Evolutionary conservation across 2,888 invertebrate genomes (phyloP).

Genomic region (Lasioglossum lativentre): DNA sequence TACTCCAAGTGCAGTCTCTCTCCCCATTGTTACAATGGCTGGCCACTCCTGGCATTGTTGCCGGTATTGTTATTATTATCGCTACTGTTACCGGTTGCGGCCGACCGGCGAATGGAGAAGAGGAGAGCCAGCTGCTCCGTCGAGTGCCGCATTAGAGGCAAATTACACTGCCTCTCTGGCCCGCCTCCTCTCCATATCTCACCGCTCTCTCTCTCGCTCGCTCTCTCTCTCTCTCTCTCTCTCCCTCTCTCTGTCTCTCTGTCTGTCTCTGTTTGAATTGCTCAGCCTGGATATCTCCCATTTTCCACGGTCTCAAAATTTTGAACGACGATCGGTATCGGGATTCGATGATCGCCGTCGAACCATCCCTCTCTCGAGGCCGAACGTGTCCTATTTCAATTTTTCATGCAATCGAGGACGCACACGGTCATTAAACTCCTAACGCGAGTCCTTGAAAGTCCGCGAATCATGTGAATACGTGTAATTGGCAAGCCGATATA

Average conservation of each 20-base stretch:
- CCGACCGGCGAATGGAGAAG: conserved; percentile 71
- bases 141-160: conserved; percentile 81
- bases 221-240: conserved; percentile 22
- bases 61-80: conserved; percentile 83
- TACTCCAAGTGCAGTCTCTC: conserved; percentile 82
- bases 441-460: not conserved
- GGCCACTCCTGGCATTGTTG: conserved; percentile 83
- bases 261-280: not conserved
- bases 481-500: not conserved
- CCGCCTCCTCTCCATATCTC: conserved; percentile 47
- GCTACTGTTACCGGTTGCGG: conserved; percentile 82
- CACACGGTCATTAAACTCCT: not conserved
- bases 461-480: not conserved
- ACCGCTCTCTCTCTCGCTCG: conserved; percentile 21
- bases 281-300: not conserved
- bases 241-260: not conserved
- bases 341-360: conserved; percentile 10
- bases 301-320: conserved; percentile 32
- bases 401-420: not conserved
- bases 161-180: conserved; percentile 77
- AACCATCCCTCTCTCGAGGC: not conserved
- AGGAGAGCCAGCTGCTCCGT: conserved; percentile 77
- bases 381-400: not conserved
- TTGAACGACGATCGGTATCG: conserved; percentile 41
- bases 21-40: conserved; percentile 77